Evolutionary conservation across 1,140 invertebrate species (phyloP).

Genomic region (Diorhabda sublineata): DNA sequence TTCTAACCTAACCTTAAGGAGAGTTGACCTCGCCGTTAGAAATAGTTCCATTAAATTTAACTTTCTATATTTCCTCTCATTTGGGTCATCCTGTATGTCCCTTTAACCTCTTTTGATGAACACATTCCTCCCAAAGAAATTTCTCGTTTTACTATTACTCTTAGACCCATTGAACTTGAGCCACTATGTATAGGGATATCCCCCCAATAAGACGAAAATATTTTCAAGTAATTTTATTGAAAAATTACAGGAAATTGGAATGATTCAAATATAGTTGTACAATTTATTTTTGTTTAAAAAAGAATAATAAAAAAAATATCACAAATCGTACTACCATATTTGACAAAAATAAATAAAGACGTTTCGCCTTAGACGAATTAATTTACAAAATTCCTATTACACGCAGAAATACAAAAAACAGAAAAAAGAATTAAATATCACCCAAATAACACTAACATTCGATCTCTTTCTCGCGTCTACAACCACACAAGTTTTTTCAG

Average conservation of each 20-base stretch:
- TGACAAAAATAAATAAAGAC: conserved; percentile 30
- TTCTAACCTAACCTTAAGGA: no score
- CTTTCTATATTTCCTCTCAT: no score
- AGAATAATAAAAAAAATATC: conserved; percentile 9
- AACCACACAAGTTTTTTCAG: conserved; percentile 28
- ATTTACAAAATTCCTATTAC: conserved; percentile 20
- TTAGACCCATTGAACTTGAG: no score
- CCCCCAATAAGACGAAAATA: background rate
- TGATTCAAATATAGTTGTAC: conserved; percentile 17
- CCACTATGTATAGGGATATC: no score
- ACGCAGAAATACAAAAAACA: conserved; percentile 20
- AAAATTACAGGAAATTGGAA: conserved; percentile 6
- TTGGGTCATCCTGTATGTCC: no score
- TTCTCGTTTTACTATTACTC: no score
- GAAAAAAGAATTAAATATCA: background rate
- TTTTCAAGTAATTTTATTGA: conserved; percentile 18
- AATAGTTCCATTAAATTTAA: no score
- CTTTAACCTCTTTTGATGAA: no score
- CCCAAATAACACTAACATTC: background rate
- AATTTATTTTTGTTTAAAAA: background rate
- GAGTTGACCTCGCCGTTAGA: no score
- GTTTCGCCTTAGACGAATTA: conserved; percentile 5
- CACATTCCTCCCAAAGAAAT: no score
- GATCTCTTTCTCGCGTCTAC: conserved; percentile 12
- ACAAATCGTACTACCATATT: conserved; percentile 12